Percentiles rank a stretch among this genome's conserved stretches.
Conservation (phyloP, 2,888 invertebrate species). For the Bimastos eiseni region DNA sequence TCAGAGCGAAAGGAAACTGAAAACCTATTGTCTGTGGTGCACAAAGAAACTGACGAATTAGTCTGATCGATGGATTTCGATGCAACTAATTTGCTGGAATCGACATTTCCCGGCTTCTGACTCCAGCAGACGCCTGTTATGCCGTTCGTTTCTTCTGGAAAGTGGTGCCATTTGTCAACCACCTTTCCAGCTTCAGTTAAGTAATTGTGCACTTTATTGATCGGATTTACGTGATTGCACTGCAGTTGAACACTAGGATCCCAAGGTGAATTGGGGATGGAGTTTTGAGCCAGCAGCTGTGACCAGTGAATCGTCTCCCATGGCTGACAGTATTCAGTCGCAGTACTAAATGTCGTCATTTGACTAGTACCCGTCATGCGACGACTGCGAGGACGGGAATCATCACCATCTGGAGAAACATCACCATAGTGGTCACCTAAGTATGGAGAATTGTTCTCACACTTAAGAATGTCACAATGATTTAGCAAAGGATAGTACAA, state of each 20-base stretch:
- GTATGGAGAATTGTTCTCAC: background rate
- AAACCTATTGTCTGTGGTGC: background rate
- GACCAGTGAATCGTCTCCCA: conserved; percentile 3
- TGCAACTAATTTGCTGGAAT: background rate
- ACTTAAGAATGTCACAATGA: conserved; percentile 4
- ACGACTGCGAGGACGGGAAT: background rate
- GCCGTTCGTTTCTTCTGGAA: background rate
- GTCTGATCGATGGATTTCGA: background rate
- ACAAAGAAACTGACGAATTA: background rate
- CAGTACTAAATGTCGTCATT: background rate
- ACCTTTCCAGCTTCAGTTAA: background rate
- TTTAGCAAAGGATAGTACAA: background rate
- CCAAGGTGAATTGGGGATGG: background rate
- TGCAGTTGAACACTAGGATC: background rate
- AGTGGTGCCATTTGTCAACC: background rate
- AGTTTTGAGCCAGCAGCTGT: background rate
- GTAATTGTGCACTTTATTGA: background rate
- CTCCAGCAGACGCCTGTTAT: background rate
- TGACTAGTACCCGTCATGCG: background rate
- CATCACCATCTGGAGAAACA: background rate
- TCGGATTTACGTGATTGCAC: background rate
- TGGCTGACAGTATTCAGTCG: background rate
- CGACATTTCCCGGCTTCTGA: background rate
- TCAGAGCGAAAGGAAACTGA: background rate
- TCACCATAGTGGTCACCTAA: background rate